Evolutionary conservation across 2,888 invertebrate species (phyloP).

Genomic region (Chesias legatella): DNA sequence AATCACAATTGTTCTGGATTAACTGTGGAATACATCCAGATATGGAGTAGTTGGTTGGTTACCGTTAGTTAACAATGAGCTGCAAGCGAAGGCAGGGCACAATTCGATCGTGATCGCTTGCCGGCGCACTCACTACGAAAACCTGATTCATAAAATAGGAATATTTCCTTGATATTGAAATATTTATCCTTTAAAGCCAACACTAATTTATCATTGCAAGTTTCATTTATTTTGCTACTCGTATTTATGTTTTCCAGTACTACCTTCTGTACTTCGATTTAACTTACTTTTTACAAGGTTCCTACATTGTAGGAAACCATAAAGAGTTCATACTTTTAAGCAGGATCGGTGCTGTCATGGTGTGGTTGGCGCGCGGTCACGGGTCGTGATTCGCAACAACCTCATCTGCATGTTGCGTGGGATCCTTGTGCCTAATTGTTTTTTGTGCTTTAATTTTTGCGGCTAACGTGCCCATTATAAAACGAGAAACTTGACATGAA

Average conservation of each 20-base stretch:
- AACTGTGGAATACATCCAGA: too few relatives aligned
- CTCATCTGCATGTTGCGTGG: conserved; percentile 32
- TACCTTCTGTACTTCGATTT: too few relatives aligned
- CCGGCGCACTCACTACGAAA: conserved; percentile 14
- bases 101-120: conserved; percentile 14
- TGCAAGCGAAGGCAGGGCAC: conserved; percentile 11
- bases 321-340: conserved; percentile 1
- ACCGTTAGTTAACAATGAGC: conserved; percentile 17
- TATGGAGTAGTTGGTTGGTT: too few relatives aligned
- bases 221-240: too few relatives aligned
- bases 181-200: too few relatives aligned
- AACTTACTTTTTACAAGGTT: too few relatives aligned
- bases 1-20: too few relatives aligned
- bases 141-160: neutral
- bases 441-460: conserved; percentile 16
- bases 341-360: conserved; percentile 27
- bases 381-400: conserved; percentile 25
- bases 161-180: too few relatives aligned
- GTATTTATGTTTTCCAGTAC: too few relatives aligned
- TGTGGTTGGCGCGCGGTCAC: conserved; percentile 26
- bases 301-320: neutral
- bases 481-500: too few relatives aligned
- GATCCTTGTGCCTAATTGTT: conserved; percentile 27
- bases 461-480: conserved; percentile 11
- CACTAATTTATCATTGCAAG: too few relatives aligned